These are phyloP conservation scores for Tubulanus polymorphus DNA, from an alignment of 2,888 invertebrate genomes.

Conservation along the genomic window DNA sequence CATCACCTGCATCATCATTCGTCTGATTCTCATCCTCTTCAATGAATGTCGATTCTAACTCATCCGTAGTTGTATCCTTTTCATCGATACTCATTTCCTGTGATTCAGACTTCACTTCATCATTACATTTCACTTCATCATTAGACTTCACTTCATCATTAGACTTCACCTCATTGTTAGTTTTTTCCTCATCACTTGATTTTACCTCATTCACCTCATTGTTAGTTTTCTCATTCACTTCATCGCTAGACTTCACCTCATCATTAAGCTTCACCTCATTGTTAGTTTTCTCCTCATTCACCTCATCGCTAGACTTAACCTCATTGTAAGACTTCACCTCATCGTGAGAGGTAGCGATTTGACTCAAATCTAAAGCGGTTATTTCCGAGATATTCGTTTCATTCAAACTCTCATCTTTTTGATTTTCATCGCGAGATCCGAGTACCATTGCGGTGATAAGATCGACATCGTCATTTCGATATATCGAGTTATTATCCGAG, in stretches of 20 bases:
- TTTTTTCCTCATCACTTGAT: neutral
- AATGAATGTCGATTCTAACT: constrained; percentile 21
- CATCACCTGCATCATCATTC: constrained; percentile 11
- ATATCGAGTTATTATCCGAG: no score
- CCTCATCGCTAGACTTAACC: neutral
- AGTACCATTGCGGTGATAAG: neutral
- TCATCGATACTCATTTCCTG: neutral
- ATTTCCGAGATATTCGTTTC: no score
- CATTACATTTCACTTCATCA: neutral
- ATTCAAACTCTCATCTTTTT: no score
- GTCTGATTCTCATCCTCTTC: constrained; percentile 6
- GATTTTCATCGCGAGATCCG: neutral
- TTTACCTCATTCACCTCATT: neutral
- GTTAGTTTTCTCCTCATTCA: neutral
- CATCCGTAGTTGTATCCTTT: constrained; percentile 19
- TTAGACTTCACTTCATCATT: neutral
- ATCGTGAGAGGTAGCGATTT: neutral
- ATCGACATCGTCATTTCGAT: no score
- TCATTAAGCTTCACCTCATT: neutral
- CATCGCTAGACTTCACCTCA: neutral
- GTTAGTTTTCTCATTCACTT: no score
- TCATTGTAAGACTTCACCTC: neutral
- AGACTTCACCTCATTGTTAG: neutral
- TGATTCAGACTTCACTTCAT: neutral
- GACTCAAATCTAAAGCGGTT: no score